These are phyloP conservation scores for Platysteira castanea DNA, from an alignment of 2,113 vertebrate species.

Conservation along the genomic window DNA sequence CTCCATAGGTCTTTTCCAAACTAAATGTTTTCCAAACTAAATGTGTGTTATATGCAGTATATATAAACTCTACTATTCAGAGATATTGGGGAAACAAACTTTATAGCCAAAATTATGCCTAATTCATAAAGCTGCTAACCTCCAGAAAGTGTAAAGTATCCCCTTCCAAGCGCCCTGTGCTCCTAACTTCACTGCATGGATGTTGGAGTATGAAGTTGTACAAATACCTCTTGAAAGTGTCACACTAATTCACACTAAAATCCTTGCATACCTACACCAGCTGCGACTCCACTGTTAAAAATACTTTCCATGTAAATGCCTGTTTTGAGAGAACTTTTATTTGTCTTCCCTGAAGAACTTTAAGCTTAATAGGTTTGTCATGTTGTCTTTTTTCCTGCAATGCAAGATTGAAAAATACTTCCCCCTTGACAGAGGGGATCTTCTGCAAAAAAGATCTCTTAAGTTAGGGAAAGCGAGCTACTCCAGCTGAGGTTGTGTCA, in stretches of 20 bases:
- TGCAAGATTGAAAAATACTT: background rate
- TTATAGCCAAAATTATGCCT: background rate
- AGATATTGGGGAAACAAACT: background rate
- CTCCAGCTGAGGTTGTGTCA: background rate
- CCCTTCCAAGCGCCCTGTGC: background rate
- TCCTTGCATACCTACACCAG: background rate
- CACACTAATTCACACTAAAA: background rate
- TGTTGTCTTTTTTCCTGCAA: background rate
- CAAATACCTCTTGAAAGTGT: background rate
- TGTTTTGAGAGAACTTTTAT: background rate
- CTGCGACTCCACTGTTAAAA: background rate
- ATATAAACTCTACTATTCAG: background rate
- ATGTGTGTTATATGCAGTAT: no score
- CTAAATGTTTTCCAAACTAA: background rate
- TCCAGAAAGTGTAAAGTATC: background rate
- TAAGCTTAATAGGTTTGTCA: background rate
- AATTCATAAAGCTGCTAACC: background rate
- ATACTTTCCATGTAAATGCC: background rate
- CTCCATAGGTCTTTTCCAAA: background rate
- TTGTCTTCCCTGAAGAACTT: background rate
- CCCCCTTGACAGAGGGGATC: background rate
- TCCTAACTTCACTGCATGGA: background rate
- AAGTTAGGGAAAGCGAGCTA: background rate
- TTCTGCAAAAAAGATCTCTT: background rate
- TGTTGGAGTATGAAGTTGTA: background rate